Base-by-base conservation (phyloP, 2,888 invertebrate genomes). In the Lycophotia porphyrea region DNA sequence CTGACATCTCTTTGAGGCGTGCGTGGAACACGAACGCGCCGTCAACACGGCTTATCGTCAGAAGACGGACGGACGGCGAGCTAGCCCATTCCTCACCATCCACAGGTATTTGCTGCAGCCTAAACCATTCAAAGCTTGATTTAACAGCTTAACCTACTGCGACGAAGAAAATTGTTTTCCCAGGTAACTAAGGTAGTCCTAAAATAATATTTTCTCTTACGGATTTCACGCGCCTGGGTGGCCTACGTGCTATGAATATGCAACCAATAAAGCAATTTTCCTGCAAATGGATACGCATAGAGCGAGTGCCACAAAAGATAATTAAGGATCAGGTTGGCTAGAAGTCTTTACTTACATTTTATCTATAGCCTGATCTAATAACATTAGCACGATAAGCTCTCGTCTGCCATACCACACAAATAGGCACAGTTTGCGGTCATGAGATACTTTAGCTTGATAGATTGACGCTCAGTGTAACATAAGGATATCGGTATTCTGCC, bases 141-240 rank as follows among this genome's bases (percentile, higher is more conserved):
- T 55, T 27, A 65, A 36, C 18, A 24, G 66, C 31, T 47, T 36
- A 27, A 36, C 5, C 42, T 64, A 31, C 15, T 39, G 27, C 9
- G 31, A 52, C 39, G 15, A 49, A 58, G 34, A 47, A 60, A 77
- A 64, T 65, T 18, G 18, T 73, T 18, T 64, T 42, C 24, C 36
- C 36, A 47, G 44, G 61, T 58, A 66, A 66, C 44, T 65, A 81
- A 52, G 21, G 27, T 13, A 34, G 27, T 47, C 70, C 34, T 39
- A 83, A 78, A 78, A 52, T 78, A 78, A 83, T 78, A 83, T 78
- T 42, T 70, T 52, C 27, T 60, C 34, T 34, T 27, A 21, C 13
- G 24, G 21, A 65, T 65, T 61, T 60, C 70, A 52, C 83, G 65
- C 15, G 9, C 36, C 13, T 61, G 64, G 78, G 65, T 83, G 42